Base-by-base conservation (phyloP, 2,113 vertebrate genomes). In the Strix uralensis region DNA sequence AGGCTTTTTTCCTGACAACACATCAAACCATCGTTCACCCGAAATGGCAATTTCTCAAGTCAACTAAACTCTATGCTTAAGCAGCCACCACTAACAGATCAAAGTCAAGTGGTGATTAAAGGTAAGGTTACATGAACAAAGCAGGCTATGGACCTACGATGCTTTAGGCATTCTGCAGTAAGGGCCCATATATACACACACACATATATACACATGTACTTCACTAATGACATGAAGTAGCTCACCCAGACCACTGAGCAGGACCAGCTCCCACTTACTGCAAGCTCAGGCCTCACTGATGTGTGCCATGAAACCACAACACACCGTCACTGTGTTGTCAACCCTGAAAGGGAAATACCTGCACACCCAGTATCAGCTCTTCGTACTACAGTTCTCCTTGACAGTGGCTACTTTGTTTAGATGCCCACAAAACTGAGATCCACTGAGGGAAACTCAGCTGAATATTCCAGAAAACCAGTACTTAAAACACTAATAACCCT, bases 121-220 rank as follows among this genome's bases (percentile, higher is more conserved):
- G 54, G 30, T 7, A 42, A 4, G 29, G 16, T 36, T 29, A 57
- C 34, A 42, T 1, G 23, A 86, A 36, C 17, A 59, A 77, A 51
- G 62, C 42, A 47, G 36, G 34, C 34, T 47, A 52, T 2, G 5
- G 57, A 38, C 32, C 71, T 30, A 6, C 0, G 0, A 16, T 20
- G 46, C 72, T 81, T 51, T 12, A 26, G 36, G 32, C 62, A 34
- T 42, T 13, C 70, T 74, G 40, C 49, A 81, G 22, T 32, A 40
- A 55, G 7, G 49, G 27, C 13, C 22, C 26, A 36, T 10, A n/a
- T 7, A n/a, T 8, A n/a, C 32, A 74, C 8, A 34, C 2, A 7
- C 2, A n/a, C 16, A 38, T 2, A 26, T 10, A 65, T 11, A 16
- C 13, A 34, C 18, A 6, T 0, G 20, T 30, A 34, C 15, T 71